Conservation (phyloP, 2,113 vertebrate genomes). For the Tinamus guttatus region DNA sequence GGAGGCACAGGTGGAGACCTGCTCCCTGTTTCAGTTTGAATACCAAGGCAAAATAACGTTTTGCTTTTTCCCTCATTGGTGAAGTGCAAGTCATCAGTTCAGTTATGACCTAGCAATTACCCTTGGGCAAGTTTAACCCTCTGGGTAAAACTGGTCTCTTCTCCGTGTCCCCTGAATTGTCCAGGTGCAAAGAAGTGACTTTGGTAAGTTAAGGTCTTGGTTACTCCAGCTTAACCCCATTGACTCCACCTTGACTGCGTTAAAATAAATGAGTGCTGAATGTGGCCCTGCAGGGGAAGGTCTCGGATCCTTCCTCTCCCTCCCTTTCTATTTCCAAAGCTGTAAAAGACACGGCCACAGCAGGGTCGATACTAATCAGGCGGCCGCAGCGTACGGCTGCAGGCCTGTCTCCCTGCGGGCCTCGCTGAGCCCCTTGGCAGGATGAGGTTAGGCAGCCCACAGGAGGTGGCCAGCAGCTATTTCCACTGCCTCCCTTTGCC, state of each 20-base stretch:
- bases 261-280: neutral
- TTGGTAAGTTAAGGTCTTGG: accelerated
- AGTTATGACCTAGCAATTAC: neutral
- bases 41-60: neutral
- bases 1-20: neutral
- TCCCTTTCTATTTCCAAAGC: accelerated
- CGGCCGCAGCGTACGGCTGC: neutral
- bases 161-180: neutral
- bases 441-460: neutral
- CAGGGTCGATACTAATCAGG: accelerated
- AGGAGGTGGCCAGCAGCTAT: neutral
- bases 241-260: neutral
- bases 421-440: neutral
- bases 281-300: accelerated
- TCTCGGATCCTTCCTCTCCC: neutral
- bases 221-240: neutral
- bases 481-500: neutral
- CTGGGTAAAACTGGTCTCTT: neutral
- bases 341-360: neutral
- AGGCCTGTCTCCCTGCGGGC: neutral
- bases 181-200: neutral
- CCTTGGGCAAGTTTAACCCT: neutral
- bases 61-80: neutral
- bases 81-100: neutral
- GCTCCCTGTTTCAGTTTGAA: neutral